A percentile compares a stretch with the other conserved stretches of the same genome.
Conservation (phyloP, 2,113 vertebrate species). For the Plecotus auritus region DNA sequence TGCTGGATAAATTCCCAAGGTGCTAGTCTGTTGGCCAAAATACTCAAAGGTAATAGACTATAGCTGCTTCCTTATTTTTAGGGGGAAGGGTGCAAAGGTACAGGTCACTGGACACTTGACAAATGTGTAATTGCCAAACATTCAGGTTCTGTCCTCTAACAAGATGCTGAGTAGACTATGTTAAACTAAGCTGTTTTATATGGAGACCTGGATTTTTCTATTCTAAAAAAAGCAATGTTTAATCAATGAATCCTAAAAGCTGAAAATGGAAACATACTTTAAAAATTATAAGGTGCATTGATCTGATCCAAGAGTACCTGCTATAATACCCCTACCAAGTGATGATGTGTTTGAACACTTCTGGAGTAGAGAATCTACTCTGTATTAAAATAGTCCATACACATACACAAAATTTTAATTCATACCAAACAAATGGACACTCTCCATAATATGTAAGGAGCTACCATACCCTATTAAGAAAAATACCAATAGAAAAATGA, state of each 20-base stretch:
- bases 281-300: neutral
- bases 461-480: neutral
- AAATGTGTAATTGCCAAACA: neutral
- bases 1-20: slow-evolving; percentile 23
- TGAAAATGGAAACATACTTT: neutral
- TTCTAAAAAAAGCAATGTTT: slow-evolving; percentile 1
- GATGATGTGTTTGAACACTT: neutral
- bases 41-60: neutral
- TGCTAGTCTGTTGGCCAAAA: slow-evolving; percentile 24
- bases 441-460: neutral
- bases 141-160: neutral
- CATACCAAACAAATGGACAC: neutral
- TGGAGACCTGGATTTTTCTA: neutral
- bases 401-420: neutral
- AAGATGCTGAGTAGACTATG: neutral
- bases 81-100: neutral
- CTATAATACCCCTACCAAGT: neutral
- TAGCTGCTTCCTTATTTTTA: slow-evolving; percentile 13
- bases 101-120: neutral
- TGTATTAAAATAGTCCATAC: neutral
- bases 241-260: slow-evolving; percentile 8
- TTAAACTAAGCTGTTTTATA: neutral
- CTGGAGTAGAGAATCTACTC: neutral
- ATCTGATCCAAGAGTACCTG: neutral
- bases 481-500: neutral